Evolutionary conservation across 2,113 vertebrate species (phyloP), one percentile per base, ranked within the genome.

Genomic region (Oncorhynchus kisutch): DNA sequence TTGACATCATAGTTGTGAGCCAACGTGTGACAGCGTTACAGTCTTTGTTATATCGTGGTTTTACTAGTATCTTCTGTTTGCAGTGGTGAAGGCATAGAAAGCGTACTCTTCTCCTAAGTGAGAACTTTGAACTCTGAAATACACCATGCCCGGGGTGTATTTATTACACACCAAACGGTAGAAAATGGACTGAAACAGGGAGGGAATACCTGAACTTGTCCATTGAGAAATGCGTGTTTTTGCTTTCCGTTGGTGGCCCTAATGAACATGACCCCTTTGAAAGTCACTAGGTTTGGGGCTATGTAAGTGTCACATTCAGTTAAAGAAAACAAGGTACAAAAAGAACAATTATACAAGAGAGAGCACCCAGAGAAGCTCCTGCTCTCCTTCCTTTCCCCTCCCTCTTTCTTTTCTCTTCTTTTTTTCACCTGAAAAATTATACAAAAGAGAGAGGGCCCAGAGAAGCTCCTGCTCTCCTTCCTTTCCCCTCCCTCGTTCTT

Each of bases 221-320:
- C 39, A 45, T 45, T 45, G 39, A 45, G 9, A 45, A 45, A 45
- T 11, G 39, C 39, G 8, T 9, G 39, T 45, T 45, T 45, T 45
- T 45, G 39, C 39, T 45, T 54, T 54, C 51, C 51, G 51, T 54
- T 54, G 51, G 16, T 54, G 51, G 51, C 51, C 51, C 51, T 4
- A 14, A 54, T 1, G 16, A 54, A 54, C 51, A 18, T n/a, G 22
- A 27, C 64, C 62, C 9, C 25, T 73, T 73, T 81, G 62, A 85
- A 45, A 84, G 85, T 87, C 82, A 69, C 71, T 31, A n/a, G 81
- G 87, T 87, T 70, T 86, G 80, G 87, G 88, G 90, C 87, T 88
- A 18, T 45, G 9, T 54, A 54, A 89, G 89, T 89, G 90, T 92
- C 91, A 91, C 91, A 92, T 88, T 91, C 89, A 91, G 88, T 90